phyloP scores from a whole-genome alignment of 2,888 invertebrate genomes.

The Deilephila elpenor region DNA sequence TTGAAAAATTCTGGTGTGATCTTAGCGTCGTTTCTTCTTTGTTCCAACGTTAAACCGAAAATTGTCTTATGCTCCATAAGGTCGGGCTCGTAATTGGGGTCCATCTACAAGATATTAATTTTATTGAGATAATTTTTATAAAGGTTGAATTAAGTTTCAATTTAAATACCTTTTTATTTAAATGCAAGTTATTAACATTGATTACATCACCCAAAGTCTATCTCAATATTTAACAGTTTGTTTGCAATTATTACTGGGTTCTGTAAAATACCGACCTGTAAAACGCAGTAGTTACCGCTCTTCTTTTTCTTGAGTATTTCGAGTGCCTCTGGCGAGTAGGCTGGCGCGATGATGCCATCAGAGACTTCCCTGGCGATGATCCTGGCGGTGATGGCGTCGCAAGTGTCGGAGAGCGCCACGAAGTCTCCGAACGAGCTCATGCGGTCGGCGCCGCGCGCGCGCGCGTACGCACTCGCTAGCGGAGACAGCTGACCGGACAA shows the following conservation, averaged over 20 bases:
- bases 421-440: slow-evolving; percentile 99
- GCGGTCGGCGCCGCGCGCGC: slow-evolving; percentile 98
- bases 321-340: slow-evolving; percentile 93
- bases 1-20: slow-evolving; percentile 91
- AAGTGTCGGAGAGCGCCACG: slow-evolving; percentile 95
- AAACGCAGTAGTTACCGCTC: slow-evolving; percentile 94
- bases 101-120: slow-evolving; percentile 86
- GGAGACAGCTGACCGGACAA: slow-evolving; percentile 89
- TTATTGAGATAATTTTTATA: neutral
- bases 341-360: slow-evolving; percentile 99
- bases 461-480: slow-evolving; percentile 95
- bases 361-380: slow-evolving; percentile 98
- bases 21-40: slow-evolving; percentile 93
- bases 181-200: too few relatives aligned
- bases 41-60: slow-evolving; percentile 86
- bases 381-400: slow-evolving; percentile 95
- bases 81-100: slow-evolving; percentile 92
- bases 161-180: too few relatives aligned
- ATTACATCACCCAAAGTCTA: too few relatives aligned
- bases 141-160: too few relatives aligned
- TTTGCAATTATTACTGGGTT: too few relatives aligned
- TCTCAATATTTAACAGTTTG: too few relatives aligned
- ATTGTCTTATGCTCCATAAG: slow-evolving; percentile 89
- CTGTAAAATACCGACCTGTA: slow-evolving; percentile 83
- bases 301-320: slow-evolving; percentile 97